Conservation (phyloP, 2,888 invertebrate species). For the Pelosia muscerda region DNA sequence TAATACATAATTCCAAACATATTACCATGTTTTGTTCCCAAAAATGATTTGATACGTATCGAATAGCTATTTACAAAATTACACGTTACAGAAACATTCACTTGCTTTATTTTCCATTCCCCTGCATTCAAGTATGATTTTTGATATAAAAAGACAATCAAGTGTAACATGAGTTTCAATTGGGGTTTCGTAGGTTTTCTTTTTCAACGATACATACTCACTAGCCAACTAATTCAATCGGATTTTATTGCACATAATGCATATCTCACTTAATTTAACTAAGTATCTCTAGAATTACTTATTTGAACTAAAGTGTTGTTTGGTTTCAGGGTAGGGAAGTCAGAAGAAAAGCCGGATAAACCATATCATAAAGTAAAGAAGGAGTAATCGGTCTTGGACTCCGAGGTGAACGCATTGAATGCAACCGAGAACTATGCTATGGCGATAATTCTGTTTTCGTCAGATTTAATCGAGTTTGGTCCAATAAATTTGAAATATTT, state of each 20-base stretch:
- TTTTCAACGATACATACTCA: neutral
- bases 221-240: neutral
- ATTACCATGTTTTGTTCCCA: slow-evolving; percentile 74
- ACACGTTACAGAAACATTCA: slow-evolving; percentile 77
- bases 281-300: neutral
- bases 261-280: neutral
- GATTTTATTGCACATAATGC: neutral
- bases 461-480: too few species aligned
- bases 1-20: slow-evolving; percentile 56
- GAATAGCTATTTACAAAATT: slow-evolving; percentile 85
- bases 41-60: slow-evolving; percentile 82
- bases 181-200: slow-evolving; percentile 54
- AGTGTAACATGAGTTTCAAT: slow-evolving; percentile 40
- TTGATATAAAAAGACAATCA: slow-evolving; percentile 68
- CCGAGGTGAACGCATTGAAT: too few species aligned
- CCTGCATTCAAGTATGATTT: slow-evolving; percentile 78
- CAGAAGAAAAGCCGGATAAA: too few species aligned
- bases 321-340: too few species aligned
- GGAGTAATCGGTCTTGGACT: too few species aligned
- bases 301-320: too few species aligned
- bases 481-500: too few species aligned
- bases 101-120: slow-evolving; percentile 82
- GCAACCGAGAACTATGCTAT: too few species aligned
- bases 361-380: too few species aligned
- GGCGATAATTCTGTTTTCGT: too few species aligned